phyloP scores from a whole-genome alignment of 2,888 invertebrate genomes.

The Brassicogethes aeneus region DNA sequence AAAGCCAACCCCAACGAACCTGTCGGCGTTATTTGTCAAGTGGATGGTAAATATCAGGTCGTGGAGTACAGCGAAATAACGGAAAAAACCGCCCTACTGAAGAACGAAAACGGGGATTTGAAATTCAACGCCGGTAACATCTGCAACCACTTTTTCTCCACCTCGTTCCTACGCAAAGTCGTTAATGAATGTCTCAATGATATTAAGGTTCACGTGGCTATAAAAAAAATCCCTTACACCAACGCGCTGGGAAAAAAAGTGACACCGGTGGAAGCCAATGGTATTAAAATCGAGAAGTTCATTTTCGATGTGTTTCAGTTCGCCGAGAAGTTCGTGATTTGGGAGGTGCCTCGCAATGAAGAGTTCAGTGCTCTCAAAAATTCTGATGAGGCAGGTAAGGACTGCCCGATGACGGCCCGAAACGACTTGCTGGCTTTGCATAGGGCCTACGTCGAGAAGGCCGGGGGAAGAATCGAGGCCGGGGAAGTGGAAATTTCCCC shows the following conservation, averaged over 20 bases:
- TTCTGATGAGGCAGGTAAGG: slow-evolving; percentile 76
- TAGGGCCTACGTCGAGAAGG: slow-evolving; percentile 66
- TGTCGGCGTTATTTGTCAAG: slow-evolving; percentile 92
- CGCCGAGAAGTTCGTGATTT: slow-evolving; percentile 81
- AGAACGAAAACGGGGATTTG: slow-evolving; percentile 68
- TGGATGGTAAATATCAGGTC: slow-evolving; percentile 81
- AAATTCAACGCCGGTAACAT: slow-evolving; percentile 95
- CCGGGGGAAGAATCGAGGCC: slow-evolving; percentile 67
- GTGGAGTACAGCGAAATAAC: slow-evolving; percentile 98
- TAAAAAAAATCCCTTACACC: slow-evolving; percentile 92
- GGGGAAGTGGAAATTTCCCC: slow-evolving; percentile 85
- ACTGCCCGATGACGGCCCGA: slow-evolving; percentile 83
- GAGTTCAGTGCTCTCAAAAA: slow-evolving; percentile 99
- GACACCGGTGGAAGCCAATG: slow-evolving; percentile 79
- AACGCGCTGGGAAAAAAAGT: slow-evolving; percentile 53
- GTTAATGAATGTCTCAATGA: slow-evolving; percentile 61
- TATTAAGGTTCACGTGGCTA: slow-evolving; percentile 87
- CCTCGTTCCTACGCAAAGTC: slow-evolving; percentile 72
- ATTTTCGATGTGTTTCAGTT: slow-evolving; percentile 98
- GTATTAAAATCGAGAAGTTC: slow-evolving; percentile 98
- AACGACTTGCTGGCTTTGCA: slow-evolving; percentile 70
- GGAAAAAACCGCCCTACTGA: slow-evolving; percentile 71
- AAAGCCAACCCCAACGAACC: slow-evolving; percentile 87
- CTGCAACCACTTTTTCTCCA: slow-evolving; percentile 94
- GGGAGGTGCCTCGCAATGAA: slow-evolving; percentile 83